Evolutionary conservation across 1,140 invertebrate genomes (phyloP), one percentile per base, ranked within the genome.

Genomic region (Leptonema lineaticorne): DNA sequence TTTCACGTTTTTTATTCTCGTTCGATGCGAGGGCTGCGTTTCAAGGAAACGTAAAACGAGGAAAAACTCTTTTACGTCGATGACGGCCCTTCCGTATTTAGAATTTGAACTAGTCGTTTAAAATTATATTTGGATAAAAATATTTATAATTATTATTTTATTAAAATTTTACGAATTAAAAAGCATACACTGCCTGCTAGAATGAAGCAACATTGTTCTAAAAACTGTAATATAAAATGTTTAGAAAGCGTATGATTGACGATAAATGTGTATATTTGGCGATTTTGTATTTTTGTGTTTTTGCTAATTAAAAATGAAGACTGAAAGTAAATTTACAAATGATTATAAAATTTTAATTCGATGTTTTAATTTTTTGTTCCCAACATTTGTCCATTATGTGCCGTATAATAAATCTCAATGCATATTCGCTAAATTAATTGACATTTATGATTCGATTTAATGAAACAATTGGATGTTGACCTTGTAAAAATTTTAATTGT

Each of bases 251-350:
- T 57, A 56, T 67, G 69, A 57, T 56, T 66, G 69, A 67, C 63
- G 64, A 66, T 50, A 59, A 57, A 46, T 66, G 69, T 67, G 69
- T 72, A 69, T 72, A 72, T 67, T 72, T 69, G 70, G 68, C 70
- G 70, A 72, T 69, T 67, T 72, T 72, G 69, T 69, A 45, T 66
- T 62, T 67, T 70, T 70, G 66, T 72, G 70, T 68, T 72, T 72
- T 73, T 73, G 71, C 71, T 70, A 70, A 70, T 73, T 73, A 73
- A 73, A 69, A 73, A 68, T 66, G 68, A 73, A 73, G 71, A 73
- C 71, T 73, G 71, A 73, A 73, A 72, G 68, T 72, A 69, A 72
- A 72, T 72, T 69, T 72, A 72, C 68, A 67, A 72, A 72, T 67
- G 68, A 69, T 69, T 72, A 71, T 68, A 57, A 69, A 63, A 67